Evolutionary conservation across 2,888 invertebrate species (phyloP), one percentile per base, ranked within the genome.

Genomic region (Spicauda simplicius): DNA sequence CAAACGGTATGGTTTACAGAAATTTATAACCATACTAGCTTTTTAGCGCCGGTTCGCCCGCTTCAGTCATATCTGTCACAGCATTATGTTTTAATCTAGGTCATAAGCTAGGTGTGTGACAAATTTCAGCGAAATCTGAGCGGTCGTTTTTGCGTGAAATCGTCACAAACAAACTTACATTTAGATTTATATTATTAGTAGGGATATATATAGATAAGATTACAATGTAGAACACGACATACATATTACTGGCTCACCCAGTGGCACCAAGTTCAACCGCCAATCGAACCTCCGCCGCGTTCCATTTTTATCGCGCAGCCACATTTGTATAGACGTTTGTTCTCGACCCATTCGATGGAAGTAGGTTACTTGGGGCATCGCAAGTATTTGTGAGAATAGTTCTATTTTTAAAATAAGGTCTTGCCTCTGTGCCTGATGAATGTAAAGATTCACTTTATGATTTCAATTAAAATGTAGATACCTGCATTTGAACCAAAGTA

Each of bases 321-420:
- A 58, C 64, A 53, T 58, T 57, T 58, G 37, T 65, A 59, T 65
- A 37, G 30, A 65, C 59, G 54, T 65, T 65, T 65, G 59, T 65
- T 65, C 59, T 41, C 58, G 53, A 30, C 59, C 59, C 45, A 53
- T 45, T 65, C 59, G 45, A 59, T 54, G 53, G 59, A 66, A 66
- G 25, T 66, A 60, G 66, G 66, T 66, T 60, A 66, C 45, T 66
- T 59, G 66, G 59, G 53, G 45, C 53, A 48, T 53, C n/a, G 53
- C 25, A 45, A 53, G 41, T 41, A 41, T 41, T 65, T 37, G 45
- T 20, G 33, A 65, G 45, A 60, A 60, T 48, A 48, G n/a, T 60
- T 66, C 41, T 59, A n/a, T 59, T 59, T 54, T 25, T 25, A 1
- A 54, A 54, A 54, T 54, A 60, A 60, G 41, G 41, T 14, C 41